phyloP scores from a whole-genome alignment of 2,888 invertebrate species.

The Pantelozetes paolii region DNA sequence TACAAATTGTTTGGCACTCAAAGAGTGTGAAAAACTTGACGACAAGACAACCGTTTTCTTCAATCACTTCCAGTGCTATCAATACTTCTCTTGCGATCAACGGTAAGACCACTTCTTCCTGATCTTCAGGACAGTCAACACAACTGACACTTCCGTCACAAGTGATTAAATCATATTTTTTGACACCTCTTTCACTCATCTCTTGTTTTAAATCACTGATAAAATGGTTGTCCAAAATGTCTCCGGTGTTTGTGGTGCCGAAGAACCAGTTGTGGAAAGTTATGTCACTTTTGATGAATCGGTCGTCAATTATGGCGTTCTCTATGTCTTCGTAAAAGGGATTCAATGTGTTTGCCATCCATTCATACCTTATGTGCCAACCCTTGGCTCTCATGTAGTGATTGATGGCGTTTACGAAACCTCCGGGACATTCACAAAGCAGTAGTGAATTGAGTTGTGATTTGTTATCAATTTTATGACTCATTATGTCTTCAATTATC shows the following conservation, averaged over 20 bases:
- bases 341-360: conserved; percentile 81
- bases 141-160: conserved; percentile 94
- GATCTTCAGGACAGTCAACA: conserved; percentile 74
- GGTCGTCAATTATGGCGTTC: conserved; percentile 73
- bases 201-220: conserved; percentile 30
- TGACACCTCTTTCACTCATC: background rate
- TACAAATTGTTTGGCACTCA: conserved; percentile 71
- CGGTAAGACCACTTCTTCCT: conserved; percentile 71
- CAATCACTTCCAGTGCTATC: conserved; percentile 67
- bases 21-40: conserved; percentile 87
- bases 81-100: conserved; percentile 79
- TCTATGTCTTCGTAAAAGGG: conserved; percentile 83
- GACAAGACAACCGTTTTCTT: conserved; percentile 69
- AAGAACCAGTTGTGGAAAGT: conserved; percentile 72
- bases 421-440: conserved; percentile 96
- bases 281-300: conserved; percentile 69
- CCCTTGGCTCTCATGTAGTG: conserved; percentile 64
- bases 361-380: conserved; percentile 53
- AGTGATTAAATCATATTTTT: conserved; percentile 60
- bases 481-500: conserved; percentile 40
- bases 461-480: background rate
- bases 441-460: conserved; percentile 66
- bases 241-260: conserved; percentile 77
- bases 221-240: conserved; percentile 63
- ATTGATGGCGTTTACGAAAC: conserved; percentile 83